Percentiles rank a stretch among this genome's conserved stretches.
These are phyloP conservation scores for Nycticebus coucang DNA, from an alignment of 2,113 vertebrate genomes.

Conservation along the genomic window DNA sequence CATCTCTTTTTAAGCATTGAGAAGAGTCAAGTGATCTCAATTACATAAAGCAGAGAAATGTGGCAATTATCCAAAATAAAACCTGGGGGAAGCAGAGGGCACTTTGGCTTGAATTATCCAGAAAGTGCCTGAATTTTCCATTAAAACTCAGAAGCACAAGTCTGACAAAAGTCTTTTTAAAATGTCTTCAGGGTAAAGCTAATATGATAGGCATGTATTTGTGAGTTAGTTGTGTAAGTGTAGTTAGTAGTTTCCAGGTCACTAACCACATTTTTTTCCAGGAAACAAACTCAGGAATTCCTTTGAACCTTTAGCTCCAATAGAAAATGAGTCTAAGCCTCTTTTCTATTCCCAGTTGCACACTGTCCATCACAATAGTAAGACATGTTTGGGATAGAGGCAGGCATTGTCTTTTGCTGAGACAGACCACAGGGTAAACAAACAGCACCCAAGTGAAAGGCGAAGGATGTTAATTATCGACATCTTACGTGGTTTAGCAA, in stretches of 20 bases:
- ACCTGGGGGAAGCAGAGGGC: not conserved
- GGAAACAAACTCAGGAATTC: constrained; percentile 46
- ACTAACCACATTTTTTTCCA: not conserved
- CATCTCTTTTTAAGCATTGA: not conserved
- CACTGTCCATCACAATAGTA: not conserved
- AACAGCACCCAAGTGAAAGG: not conserved
- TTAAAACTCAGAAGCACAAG: not conserved
- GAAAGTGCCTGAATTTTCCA: not conserved
- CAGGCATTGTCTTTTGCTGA: not conserved
- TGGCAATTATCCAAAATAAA: not conserved
- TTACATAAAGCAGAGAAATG: not conserved
- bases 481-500: not conserved
- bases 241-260: constrained; percentile 49
- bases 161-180: constrained; percentile 32
- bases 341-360: not conserved
- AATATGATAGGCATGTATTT: not conserved
- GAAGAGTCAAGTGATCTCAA: not conserved
- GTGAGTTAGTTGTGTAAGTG: not conserved
- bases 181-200: not conserved
- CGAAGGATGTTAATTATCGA: not conserved
- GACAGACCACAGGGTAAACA: not conserved
- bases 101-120: not conserved
- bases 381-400: not conserved
- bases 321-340: not conserved
- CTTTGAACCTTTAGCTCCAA: constrained; percentile 30